Evolutionary conservation across 1,140 invertebrate species (phyloP), one percentile per base, ranked within the genome.

Genomic region (Lanistes nyassanus): DNA sequence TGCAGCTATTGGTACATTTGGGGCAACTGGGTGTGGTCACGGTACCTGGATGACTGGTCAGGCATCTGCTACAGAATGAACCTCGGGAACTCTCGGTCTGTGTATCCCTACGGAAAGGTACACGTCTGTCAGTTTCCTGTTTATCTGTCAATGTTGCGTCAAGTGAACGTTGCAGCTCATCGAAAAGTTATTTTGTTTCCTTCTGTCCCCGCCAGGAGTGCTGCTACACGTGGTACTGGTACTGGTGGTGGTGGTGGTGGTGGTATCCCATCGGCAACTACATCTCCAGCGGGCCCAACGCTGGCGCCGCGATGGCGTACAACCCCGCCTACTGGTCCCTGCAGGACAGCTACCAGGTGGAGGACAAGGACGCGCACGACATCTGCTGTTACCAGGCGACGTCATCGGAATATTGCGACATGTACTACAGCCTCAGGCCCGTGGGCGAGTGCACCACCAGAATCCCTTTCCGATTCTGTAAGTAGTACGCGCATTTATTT

Each of bases 401-500:
- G 51, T 34, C 34, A 23, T 23, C 72, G 42, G 56, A 60, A 21
- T 56, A 68, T n/a, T 78, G 77, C 71, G 19, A 67, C 2, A 47
- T 67, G 56, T 78, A 78, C 68, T 75, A 72, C 47, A 7, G 31
- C 4, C 67, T 78, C 5, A 2, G 42, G 19, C 42, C 42, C 19
- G 42, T 47, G 19, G 9, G 42, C 9, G 19, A 9, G 19, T 78
- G 77, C 51, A 65, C 65, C 68, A 64, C 47, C 11, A 75, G 26
- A 13, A 36, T 55, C 29, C 26, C 36, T 31, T 68, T 71, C 42
- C 9, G 42, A 9, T 47, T 47, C 42, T 47, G 42, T 47, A 47
- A 47, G 42, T 6, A 13, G n/a, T n/a, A n/a, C n/a, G n/a, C n/a
- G n/a, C n/a, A n/a, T n/a, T n/a, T n/a, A n/a, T n/a, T n/a, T n/a